Base-by-base conservation (phyloP, 2,888 invertebrate genomes). In the Stramonita haemastoma region DNA sequence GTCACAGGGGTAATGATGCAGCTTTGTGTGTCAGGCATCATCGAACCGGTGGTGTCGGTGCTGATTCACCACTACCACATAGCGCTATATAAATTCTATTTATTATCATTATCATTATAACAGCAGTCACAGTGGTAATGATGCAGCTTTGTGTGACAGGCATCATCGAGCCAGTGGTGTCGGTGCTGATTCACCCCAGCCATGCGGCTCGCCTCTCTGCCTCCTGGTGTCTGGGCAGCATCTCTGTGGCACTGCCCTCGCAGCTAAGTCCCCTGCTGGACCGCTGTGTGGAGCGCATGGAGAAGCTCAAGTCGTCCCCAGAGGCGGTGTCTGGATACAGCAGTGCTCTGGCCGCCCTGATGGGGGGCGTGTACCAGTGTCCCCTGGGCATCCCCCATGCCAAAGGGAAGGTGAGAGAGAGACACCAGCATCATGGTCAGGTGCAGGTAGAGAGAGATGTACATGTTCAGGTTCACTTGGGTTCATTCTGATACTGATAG, bases 231-330 rank as follows among this genome's bases (percentile, higher is more conserved):
- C 96, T 99, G 91, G 97, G 98, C 89, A 98, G 98, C 96, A 97
- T 98, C 94, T 98, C 99, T 94, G 97, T 98, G 57, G 99, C 99
- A 70, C 97, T 99, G 88, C 99, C 99, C 15, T 98, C 98, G 94
- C 98, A 99, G 96, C 97, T 99, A 93, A 98, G 99, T 79, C 98
- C 98, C 11, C 97, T 99, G 81, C 97, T 99, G 92, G 99, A 99
- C 96, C 97, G 96, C 70, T 96, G 96, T 93, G 94, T 95, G 91
- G 95, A 95, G 90, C 93, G 96, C 32, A 95, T 96, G 95, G 95
- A 96, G 91, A 95, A 96, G 98, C 98, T 98, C 96, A 97, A 98
- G 92, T 98, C 98, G 26, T 98, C 98, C 1, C 98, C 97, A 0
- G 97, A 97, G 92, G 97, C 97, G n/a, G 96, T 97, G 73, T 96